Base-by-base conservation (phyloP, 2,888 invertebrate species). In the Trichogramma dendrolimi region DNA sequence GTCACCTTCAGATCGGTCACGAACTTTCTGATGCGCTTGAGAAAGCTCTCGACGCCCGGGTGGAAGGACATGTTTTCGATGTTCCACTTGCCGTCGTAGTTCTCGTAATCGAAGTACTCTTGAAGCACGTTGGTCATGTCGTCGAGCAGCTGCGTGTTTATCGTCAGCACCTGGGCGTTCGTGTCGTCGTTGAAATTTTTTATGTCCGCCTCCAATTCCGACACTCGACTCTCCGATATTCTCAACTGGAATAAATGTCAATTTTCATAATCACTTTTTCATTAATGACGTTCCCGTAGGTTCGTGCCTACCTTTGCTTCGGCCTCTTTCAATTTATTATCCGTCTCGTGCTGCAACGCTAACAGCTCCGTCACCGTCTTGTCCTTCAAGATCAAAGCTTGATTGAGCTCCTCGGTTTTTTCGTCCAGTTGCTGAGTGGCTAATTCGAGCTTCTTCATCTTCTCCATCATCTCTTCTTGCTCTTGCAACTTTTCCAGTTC, bases 361-460 rank as follows among this genome's bases (percentile, higher is more conserved):
- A 61, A 55, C 10, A 70, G 55, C 44, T 70, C 63, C 5, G 61
- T 50, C 41, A 69, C 65, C 49, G 69, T 67, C 4, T 53, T 57
- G n/a, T 67, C 64, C 53, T 68, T 69, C 1, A 49, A 47, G 7
- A 63, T 62, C n/a, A 67, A 52, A 1, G 64, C 63, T 55, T 67
- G 54, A 38, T 63, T 63, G 39, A 69, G 55, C 52, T 66, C 62
- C 38, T 64, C 60, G 1, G 57, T 60, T 65, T 68, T 62, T 59
- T 58, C 63, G 54, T 64, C 63, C 5, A 70, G 49, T 27, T 57
- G 58, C 6, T 61, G 27, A 0, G 63, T 59, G 4, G 54, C 59
- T 39, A 55, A 42, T 48, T 63, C 54, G 6, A 61, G 62, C 42
- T 49, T 47, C 14, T 48, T 63, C 63, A 54, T 58, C 60, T 64